Base-by-base conservation (phyloP, 2,113 vertebrate genomes). In the Chaetodon trifascialis region DNA sequence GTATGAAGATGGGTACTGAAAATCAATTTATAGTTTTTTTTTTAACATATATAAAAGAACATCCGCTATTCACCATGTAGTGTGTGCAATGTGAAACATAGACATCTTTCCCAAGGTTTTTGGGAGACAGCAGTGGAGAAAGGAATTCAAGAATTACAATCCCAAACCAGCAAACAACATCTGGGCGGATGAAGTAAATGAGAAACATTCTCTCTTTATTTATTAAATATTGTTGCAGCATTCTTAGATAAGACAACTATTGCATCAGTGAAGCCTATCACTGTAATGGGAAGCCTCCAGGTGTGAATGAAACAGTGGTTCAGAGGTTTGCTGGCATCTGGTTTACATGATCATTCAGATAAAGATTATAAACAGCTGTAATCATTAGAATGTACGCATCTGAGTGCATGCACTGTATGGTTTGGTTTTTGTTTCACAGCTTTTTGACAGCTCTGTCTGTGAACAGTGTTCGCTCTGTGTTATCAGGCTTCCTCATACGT, bases 401-500 rank as follows among this genome's bases (percentile, higher is more conserved):
- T 12, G 42, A 54, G 17, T 4, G 10, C 14, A 17, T 36, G 14
- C 0, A 8, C 10, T 12, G 19, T 46, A 1, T 44, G 2, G 21
- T 40, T 42, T 58, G 11, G 7, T 2, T 2, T 69, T 62, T 30
- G 30, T 30, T n/a, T 34, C 12, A 5, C 2, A 38, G 12, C 9
- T 44, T 47, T 64, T 76, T 23, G n/a, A 73, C 15, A 55, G 55
- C 15, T 63, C 16, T n/a, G 40, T 67, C 11, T 7, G 8, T 42
- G 51, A 74, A 30, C 25, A 76, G 55, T 12, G 34, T 91, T 90
- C 36, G 90, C 0, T 3, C 60, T 64, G 30, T 11, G 82, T 85
- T 80, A 93, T 86, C 87, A 88, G 88, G 86, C 86, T 86, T 89
- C 63, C 69, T n/a, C 25, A 64, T 73, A 78, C 82, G 79, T 87